Evolutionary conservation across 2,888 invertebrate species (phyloP), one percentile per base, ranked within the genome.

Genomic region (Diachrysia chrysitis): DNA sequence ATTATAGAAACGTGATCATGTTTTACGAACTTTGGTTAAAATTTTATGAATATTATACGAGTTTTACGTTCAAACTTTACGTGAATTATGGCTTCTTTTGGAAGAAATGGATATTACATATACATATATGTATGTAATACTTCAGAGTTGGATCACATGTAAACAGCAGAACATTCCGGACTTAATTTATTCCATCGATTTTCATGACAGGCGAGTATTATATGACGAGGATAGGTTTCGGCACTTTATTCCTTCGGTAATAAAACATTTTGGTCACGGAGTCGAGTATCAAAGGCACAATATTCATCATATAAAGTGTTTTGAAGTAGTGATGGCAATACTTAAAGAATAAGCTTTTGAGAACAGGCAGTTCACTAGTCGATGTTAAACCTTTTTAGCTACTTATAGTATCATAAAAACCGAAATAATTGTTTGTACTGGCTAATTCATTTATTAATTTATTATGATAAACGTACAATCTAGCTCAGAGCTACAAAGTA

Each of bases 211-310:
- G n/a, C 42, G n/a, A n/a, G 42, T 16, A 42, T 42, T 42, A 42
- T 42, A 42, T n/a, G 42, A 42, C 42, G 10, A n/a, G 42, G 42
- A 42, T 42, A 42, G 42, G 42, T 42, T n/a, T 42, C n/a, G 42
- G 42, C 6, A 42, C 42, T n/a, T 42, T n/a, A n/a, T n/a, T 42
- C 7, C 5, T 42, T 42, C 42, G 42, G 42, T 42, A n/a, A 42
- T 42, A n/a, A n/a, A 42, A 42, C 42, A 42, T 42, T 42, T 42
- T 42, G 42, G 42, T 42, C 42, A 42, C 42, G 42, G n/a, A 42
- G n/a, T 42, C 42, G 42, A 42, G 5, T 42, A n/a, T 42, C 42
- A 16, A 7, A 42, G 42, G n/a, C 42, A 42, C 42, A 6, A 42
- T 42, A 42, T 42, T 42, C 16, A 16, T 37, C 37, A 16, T 37